Conservation (phyloP, 2,888 invertebrate species). For the Nomada goodeniana region DNA sequence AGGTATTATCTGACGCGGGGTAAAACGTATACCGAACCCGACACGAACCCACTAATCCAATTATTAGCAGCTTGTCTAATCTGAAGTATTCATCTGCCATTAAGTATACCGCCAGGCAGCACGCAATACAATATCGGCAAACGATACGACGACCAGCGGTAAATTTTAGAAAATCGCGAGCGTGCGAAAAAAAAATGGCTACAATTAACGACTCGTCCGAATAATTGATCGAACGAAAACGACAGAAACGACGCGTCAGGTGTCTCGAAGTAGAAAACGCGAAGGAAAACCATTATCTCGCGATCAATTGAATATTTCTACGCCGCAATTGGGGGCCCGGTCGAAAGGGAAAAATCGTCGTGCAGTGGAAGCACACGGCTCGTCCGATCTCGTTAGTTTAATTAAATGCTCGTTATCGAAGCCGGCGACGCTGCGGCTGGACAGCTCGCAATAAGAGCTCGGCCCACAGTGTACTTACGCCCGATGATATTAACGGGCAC, state of each 20-base stretch:
- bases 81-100: constrained; percentile 35
- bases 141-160: too few relatives aligned
- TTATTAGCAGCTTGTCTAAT: constrained; percentile 51
- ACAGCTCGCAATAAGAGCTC: constrained; percentile 33
- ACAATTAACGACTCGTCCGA: too few relatives aligned
- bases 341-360: constrained; percentile 46
- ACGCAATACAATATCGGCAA: too few relatives aligned
- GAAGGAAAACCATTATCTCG: background rate
- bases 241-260: too few relatives aligned
- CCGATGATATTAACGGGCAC: constrained; percentile 49
- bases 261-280: too few relatives aligned
- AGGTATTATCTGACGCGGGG: background rate
- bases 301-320: too few relatives aligned
- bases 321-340: too few relatives aligned
- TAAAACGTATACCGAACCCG: background rate
- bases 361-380: constrained; percentile 44
- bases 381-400: constrained; percentile 73
- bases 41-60: constrained; percentile 45
- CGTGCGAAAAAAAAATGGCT: too few relatives aligned
- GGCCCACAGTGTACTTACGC: constrained; percentile 50
- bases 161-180: too few relatives aligned
- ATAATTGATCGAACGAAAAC: too few relatives aligned
- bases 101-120: too few relatives aligned
- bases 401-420: constrained; percentile 77
- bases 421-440: constrained; percentile 51